Evolutionary conservation across 2,797 vertebrate genomes (phyloP).

Genomic region (Arremon aurantiirostris): DNA sequence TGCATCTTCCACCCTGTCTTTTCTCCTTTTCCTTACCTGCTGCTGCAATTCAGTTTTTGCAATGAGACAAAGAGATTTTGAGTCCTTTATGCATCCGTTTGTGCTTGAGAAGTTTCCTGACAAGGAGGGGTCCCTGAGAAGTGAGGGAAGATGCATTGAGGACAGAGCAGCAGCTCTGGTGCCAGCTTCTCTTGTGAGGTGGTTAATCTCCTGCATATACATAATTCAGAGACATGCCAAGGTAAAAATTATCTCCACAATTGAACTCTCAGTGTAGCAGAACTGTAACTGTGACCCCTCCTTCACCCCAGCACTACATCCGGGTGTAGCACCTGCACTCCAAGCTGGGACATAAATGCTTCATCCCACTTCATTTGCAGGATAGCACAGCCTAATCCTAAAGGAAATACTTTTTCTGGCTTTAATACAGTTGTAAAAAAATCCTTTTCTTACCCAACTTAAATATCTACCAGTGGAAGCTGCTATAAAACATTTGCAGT

Average conservation of each 20-base stretch:
- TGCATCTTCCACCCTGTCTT: background rate
- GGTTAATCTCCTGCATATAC: background rate
- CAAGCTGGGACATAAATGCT: background rate
- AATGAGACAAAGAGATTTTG: background rate
- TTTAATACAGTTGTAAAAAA: background rate
- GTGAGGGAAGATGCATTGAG: background rate
- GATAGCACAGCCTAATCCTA: background rate
- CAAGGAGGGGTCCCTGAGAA: background rate
- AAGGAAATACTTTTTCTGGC: background rate
- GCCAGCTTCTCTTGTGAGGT: background rate
- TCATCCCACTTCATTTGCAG: background rate
- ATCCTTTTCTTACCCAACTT: background rate
- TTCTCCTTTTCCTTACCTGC: background rate
- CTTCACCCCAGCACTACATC: accelerated
- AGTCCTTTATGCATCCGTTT: accelerated
- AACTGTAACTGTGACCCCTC: background rate
- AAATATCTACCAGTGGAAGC: background rate
- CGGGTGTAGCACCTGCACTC: background rate
- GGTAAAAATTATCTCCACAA: background rate
- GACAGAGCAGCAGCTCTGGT: background rate
- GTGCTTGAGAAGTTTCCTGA: background rate
- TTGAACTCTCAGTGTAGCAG: background rate
- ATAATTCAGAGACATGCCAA: background rate
- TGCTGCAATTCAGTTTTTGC: background rate
- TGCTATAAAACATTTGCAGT: background rate